phyloP scores from a whole-genome alignment of 1,140 invertebrate genomes.

The Pectinophora gossypiella region DNA sequence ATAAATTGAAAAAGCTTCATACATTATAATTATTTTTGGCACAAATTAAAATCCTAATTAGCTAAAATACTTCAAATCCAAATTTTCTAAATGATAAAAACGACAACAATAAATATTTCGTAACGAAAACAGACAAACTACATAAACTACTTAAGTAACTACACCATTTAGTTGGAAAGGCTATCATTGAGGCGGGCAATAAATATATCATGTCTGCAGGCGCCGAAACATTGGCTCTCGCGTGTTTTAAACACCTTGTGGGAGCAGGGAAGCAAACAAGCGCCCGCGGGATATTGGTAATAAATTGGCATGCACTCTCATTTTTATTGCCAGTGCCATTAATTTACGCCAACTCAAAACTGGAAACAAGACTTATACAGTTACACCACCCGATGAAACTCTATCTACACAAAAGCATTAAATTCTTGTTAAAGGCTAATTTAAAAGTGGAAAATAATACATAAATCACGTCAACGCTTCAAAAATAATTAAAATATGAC shows the following conservation, averaged over 20 bases:
- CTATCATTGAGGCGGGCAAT: slow-evolving; percentile 19
- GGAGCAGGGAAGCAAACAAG: slow-evolving; percentile 41
- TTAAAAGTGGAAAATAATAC: neutral
- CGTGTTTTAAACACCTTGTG: slow-evolving; percentile 38
- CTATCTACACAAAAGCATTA: neutral
- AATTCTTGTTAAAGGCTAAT: neutral
- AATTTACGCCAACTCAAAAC: slow-evolving; percentile 32
- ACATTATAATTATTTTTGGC: no score
- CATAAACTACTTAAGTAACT: slow-evolving; percentile 4
- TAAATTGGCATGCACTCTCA: slow-evolving; percentile 45
- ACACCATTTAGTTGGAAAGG: slow-evolving; percentile 10
- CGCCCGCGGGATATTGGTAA: slow-evolving; percentile 50
- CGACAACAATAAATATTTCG: neutral
- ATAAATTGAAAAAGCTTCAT: no score
- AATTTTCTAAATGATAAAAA: no score
- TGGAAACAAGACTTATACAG: slow-evolving; percentile 5
- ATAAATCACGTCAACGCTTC: neutral
- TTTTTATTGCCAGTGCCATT: slow-evolving; percentile 37
- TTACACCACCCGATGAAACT: neutral
- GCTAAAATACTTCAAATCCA: no score
- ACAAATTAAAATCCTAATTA: no score
- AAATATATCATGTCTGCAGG: slow-evolving; percentile 43
- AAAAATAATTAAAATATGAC: neutral
- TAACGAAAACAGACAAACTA: neutral
- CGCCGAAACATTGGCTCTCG: slow-evolving; percentile 34